phyloP scores from a whole-genome alignment of 2,797 vertebrate species.

The Danio choprae region DNA sequence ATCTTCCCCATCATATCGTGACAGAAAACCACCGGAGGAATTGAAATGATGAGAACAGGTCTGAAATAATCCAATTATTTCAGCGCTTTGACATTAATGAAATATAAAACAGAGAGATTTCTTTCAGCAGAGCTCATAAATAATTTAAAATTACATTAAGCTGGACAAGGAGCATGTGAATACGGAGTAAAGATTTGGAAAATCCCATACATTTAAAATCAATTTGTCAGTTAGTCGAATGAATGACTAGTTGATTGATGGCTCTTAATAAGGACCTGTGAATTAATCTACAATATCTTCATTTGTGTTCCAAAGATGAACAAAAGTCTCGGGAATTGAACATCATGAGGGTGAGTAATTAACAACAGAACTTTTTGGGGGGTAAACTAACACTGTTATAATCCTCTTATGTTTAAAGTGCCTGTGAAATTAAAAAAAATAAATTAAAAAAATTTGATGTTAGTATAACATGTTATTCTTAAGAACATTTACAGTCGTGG shows the following conservation, averaged over 20 bases:
- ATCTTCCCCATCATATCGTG: background rate
- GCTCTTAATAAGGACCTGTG: background rate
- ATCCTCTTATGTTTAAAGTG: too few relatives aligned
- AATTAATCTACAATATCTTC: too few relatives aligned
- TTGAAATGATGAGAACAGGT: constrained; percentile 12
- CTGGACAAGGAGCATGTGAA: constrained; percentile 2
- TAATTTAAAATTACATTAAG: background rate
- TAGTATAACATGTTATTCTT: too few relatives aligned
- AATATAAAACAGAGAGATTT: constrained; percentile 1
- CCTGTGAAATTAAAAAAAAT: too few relatives aligned
- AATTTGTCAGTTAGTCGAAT: background rate
- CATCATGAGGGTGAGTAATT: too few relatives aligned
- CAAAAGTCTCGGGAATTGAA: too few relatives aligned
- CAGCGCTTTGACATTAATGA: constrained; percentile 28
- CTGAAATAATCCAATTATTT: constrained; percentile 21
- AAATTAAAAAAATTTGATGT: too few relatives aligned
- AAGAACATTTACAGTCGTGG: too few relatives aligned
- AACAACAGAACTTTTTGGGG: too few relatives aligned
- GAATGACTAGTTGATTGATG: background rate
- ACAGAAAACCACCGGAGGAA: constrained; percentile 4
- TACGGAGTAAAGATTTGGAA: constrained; percentile 10
- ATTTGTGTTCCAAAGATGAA: too few relatives aligned
- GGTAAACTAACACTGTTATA: too few relatives aligned
- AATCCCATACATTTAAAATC: constrained; percentile 4
- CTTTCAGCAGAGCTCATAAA: background rate